A percentile compares a stretch with the other conserved stretches of the same genome.
These are phyloP conservation scores for Fregetta grallaria DNA, from an alignment of 2,113 vertebrate genomes.

Conservation along the genomic window DNA sequence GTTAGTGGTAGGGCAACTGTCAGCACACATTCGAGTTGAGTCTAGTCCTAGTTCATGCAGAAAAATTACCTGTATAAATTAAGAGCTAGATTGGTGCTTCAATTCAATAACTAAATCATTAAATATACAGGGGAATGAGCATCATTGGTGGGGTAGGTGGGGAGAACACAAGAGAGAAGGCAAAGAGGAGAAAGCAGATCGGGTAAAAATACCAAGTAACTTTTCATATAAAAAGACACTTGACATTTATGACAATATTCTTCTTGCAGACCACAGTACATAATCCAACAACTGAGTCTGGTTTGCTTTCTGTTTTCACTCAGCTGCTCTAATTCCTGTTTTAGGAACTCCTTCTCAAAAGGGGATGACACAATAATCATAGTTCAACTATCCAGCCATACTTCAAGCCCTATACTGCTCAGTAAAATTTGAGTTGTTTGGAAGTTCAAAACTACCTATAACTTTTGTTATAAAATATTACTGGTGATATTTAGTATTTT, in stretches of 20 bases:
- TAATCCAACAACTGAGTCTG: neutral
- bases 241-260: neutral
- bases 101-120: neutral
- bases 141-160: neutral
- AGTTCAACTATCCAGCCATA: neutral
- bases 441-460: neutral
- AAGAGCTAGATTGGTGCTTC: neutral
- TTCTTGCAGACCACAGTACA: neutral
- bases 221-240: neutral
- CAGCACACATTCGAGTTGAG: neutral
- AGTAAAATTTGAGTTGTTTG: neutral
- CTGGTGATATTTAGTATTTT: neutral
- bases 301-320: neutral
- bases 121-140: neutral
- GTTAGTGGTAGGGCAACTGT: neutral
- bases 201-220: neutral
- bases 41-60: neutral
- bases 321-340: neutral
- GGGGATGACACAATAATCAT: neutral
- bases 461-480: neutral
- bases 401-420: neutral
- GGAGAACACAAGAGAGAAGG: neutral
- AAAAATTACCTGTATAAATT: neutral
- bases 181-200: neutral
- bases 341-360: neutral